A percentile compares a stretch with the other conserved stretches of the same genome.
phyloP scores from a whole-genome alignment of 1,140 invertebrate genomes.

The Daktulosphaira vitifoliae region DNA sequence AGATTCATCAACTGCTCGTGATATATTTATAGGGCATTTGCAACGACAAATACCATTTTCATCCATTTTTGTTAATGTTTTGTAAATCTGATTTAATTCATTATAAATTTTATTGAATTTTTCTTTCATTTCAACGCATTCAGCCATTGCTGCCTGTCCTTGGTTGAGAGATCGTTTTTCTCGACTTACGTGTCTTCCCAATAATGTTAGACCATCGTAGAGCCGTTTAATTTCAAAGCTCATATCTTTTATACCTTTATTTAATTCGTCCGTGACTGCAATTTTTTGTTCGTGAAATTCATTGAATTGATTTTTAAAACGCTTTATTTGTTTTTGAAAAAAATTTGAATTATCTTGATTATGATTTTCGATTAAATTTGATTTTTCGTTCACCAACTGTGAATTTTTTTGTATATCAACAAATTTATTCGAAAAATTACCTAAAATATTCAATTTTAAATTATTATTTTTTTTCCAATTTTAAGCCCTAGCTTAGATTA shows the following conservation, averaged over 20 bases:
- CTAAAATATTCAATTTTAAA: conserved; percentile 15
- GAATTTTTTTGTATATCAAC: neutral
- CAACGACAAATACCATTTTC: conserved; percentile 11
- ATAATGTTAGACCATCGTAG: neutral
- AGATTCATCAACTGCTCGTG: neutral
- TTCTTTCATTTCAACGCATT: conserved; percentile 2
- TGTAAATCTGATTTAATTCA: neutral
- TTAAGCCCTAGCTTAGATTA: too few species aligned
- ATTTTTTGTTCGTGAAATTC: neutral
- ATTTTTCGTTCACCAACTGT: neutral
- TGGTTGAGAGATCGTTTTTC: neutral
- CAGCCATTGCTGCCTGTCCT: neutral
- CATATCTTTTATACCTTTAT: neutral
- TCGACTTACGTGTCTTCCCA: neutral
- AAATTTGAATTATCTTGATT: too few species aligned
- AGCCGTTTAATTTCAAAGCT: conserved; percentile 8
- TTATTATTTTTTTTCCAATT: too few species aligned
- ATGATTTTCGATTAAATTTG: too few species aligned
- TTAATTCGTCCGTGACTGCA: neutral
- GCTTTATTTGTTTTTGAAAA: neutral
- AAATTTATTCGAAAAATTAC: neutral
- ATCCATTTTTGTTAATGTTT: neutral
- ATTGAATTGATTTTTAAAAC: neutral
- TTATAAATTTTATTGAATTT: conserved; percentile 8
- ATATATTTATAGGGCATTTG: neutral